Conservation (phyloP, 2,797 vertebrate species). For the Gallirallus australis region DNA sequence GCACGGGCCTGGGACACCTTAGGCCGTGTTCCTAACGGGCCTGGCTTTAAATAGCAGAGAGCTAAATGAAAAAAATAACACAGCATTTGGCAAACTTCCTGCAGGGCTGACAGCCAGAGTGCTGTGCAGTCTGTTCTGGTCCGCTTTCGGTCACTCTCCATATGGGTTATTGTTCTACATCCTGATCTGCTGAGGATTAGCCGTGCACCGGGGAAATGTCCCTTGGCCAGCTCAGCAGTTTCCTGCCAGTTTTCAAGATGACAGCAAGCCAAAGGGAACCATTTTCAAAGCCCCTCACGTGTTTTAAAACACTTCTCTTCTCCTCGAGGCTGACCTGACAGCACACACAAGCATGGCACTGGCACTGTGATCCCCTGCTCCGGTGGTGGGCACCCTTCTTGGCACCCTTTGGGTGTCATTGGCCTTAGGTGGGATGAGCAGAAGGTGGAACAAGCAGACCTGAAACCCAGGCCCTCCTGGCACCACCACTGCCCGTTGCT, state of each 20-base stretch:
- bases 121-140: not conserved
- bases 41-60: not conserved
- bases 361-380: not conserved
- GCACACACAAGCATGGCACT: rapidly evolving
- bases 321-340: not conserved
- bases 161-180: not conserved
- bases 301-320: not conserved
- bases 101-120: not conserved
- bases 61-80: not conserved
- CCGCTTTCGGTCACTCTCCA: not conserved
- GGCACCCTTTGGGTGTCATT: not conserved
- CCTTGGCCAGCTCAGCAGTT: not conserved
- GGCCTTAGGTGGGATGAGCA: not conserved
- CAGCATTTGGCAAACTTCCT: not conserved
- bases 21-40: not conserved
- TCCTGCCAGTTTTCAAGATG: not conserved
- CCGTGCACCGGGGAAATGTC: not conserved
- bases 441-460: not conserved
- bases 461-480: not conserved
- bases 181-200: not conserved
- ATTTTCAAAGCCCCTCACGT: not conserved
- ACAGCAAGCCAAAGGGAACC: not conserved
- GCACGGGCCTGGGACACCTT: not conserved
- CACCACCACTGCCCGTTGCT: not conserved
- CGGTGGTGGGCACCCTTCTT: not conserved